Evolutionary conservation across 2,797 vertebrate genomes (phyloP), one percentile per base, ranked within the genome.

Genomic region (Hephaestus fuliginosus): DNA sequence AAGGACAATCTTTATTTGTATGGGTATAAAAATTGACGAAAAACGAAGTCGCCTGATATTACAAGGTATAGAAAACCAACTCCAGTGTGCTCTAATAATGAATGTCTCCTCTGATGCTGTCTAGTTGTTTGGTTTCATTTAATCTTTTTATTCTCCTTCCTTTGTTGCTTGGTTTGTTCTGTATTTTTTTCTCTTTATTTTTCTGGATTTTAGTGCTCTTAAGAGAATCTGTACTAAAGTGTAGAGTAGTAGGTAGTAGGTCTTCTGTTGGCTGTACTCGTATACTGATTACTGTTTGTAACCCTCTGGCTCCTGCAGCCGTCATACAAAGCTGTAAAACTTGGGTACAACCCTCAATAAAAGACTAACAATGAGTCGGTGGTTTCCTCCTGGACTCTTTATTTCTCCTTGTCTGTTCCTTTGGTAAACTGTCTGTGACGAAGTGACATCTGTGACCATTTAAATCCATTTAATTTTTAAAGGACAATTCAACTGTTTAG

Each of bases 1-100:
- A 96, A 96, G 95, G 96, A 96, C 96, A 96, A 96, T 96, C 96
- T 94, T 96, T 95, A 95, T 96, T 96, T 95, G 93, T 96, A 96
- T 93, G 89, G 94, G 92, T 96, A 93, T 89, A 91, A 92, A 92
- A 94, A 95, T 95, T 91, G 89, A 94, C 91, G 93, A 91, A 39
- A 91, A 89, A 87, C 92, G 82, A 93, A 94, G 94, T 94, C 91
- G 92, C 93, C 91, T 94, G 93, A 93, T 86, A 90, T 93, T 93
- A 95, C 92, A 94, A 93, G 93, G 93, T 95, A 94, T 93, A 92
- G 89, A 95, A 95, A 95, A 95, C 88, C 87, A 92, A 94, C 94
- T 95, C 94, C 94, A 93, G 90, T 94, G 94, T 95, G 94, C 92
- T 94, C 92, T 94, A 94, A 95, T 94, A 90, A 95, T 94, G 93